Evolutionary conservation across 2,113 vertebrate genomes (phyloP).

Genomic region (Corapipo altera): DNA sequence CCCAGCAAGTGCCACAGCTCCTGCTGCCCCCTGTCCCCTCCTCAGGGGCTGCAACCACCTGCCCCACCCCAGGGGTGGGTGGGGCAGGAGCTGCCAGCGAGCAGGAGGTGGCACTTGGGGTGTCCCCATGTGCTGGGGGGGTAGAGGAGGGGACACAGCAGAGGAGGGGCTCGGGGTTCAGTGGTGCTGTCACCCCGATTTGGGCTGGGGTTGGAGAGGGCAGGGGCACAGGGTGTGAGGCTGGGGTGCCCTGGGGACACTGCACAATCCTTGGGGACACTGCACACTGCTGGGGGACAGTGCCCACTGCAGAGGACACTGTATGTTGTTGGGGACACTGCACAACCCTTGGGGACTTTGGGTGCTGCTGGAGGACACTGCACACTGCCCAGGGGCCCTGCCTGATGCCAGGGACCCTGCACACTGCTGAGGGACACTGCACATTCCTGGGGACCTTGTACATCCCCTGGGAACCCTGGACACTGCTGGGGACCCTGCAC

Average conservation of each 20-base stretch:
- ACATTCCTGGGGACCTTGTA: too few relatives aligned
- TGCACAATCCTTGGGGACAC: neutral
- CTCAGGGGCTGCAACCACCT: neutral
- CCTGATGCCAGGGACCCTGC: neutral
- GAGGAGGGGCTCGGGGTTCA: neutral
- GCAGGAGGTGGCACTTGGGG: neutral
- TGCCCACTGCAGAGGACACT: neutral
- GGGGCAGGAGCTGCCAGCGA: neutral
- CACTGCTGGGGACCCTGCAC: too few relatives aligned
- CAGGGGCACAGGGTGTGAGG: neutral
- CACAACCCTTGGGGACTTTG: neutral
- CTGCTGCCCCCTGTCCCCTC: neutral
- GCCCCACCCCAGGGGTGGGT: neutral
- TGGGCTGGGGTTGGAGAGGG: neutral
- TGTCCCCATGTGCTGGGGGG: neutral
- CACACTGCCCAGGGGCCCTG: neutral
- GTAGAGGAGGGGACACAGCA: neutral
- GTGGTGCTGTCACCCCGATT: neutral
- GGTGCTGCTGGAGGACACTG: fast-evolving
- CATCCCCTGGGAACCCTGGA: too few relatives aligned
- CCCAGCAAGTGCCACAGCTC: neutral
- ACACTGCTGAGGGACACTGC: neutral
- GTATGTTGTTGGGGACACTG: neutral
- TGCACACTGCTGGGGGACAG: neutral
- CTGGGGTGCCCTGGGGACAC: neutral